Base-by-base conservation (phyloP, 2,113 vertebrate genomes). In the Hippocampus barbouri region DNA sequence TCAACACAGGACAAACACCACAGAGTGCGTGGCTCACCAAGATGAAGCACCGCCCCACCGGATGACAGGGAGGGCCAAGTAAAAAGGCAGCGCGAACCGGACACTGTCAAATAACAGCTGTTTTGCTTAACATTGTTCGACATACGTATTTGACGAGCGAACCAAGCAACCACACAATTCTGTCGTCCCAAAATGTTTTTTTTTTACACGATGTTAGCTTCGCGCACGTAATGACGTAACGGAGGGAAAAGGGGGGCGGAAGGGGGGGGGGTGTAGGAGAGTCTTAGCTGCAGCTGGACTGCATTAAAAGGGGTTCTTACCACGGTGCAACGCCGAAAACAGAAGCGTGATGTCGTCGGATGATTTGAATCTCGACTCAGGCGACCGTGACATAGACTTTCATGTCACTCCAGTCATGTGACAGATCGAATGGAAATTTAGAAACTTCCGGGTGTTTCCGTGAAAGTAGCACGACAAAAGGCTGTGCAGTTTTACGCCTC, bases 381-480 rank as follows among this genome's bases (percentile, higher is more conserved):
- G 3, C 30, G 49, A 47, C 40, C 9, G 8, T 64, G 21, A 78
- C 60, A 69, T 16, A 30, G 21, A 9, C 16, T 10, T 81, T 53
- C 79, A 79, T 74, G 3, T 71, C 74, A 25, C 21, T 1, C 56
- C 27, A 23, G 20, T 79, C 77, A 73, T 68, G 80, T 80, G 79
- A 79, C 70, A 57, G 16, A 1, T 57, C 3, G 62, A 23, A 40
- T 72, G 73, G 75, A 74, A 74, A 80, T 73, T 78, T 71, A 45
- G 7, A 77, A 41, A 90, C 85, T 91, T 90, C 90, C 89, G 34
- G 5, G 87, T 74, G 53, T 85, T 80, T 87, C 76, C 47, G 25
- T 79, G 71, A 88, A 66, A 9, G 51, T 74, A 27, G 68, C 40
- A 69, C n/a, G 25, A n/a, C 21, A 45, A 43, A 40, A 72, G 18